Base-by-base conservation (phyloP, 2,888 invertebrate genomes). In the Ennomos erosarius region DNA sequence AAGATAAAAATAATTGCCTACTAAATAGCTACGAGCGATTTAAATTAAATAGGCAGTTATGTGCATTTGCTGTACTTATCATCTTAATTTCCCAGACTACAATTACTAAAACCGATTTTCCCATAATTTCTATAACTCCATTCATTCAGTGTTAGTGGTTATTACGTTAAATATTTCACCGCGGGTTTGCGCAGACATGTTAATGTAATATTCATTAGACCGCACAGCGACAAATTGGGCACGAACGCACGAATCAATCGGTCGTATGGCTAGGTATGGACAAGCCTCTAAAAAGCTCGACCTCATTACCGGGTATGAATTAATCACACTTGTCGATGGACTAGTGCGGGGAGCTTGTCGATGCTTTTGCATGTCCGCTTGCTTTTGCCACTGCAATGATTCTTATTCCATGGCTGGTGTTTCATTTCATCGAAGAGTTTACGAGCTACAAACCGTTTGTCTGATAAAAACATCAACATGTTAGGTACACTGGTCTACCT, bases 221-320 rank as follows among this genome's bases (percentile, higher is more conserved):
- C 83, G 81, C 84, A 81, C 67, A 79, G 78, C 77, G 81, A 83
- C 85, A 88, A 88, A 85, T 88, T 88, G 86, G 81, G 78, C 82
- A 73, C 85, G 78, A 85, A 87, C 83, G 78, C 81, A 73, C 85
- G 79, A 87, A 87, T 84, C 85, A 85, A 85, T 84, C 76, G 76
- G 4, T 1, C 13, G 50, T 35, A 35, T 43, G 33, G 37, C 42
- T 58, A 45, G 42, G 16, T 51, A 51, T 51, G 40, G 69, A 34
- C 73, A 48, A 72, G 71, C 70, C 69, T 79, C 82, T 85, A 84
- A 87, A 87, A 87, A 84, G 77, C 83, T 72, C 81, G 75, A 79
- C 84, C 85, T 90, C 85, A 90, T 90, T 89, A 90, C 80, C 76
- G 82, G 69, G 78, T 82, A 87, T 90, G 85, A 90, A 91, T 90